Evolutionary conservation across 1,140 invertebrate species (phyloP), one percentile per base, ranked within the genome.

Genomic region (Monomorium pharaonis): DNA sequence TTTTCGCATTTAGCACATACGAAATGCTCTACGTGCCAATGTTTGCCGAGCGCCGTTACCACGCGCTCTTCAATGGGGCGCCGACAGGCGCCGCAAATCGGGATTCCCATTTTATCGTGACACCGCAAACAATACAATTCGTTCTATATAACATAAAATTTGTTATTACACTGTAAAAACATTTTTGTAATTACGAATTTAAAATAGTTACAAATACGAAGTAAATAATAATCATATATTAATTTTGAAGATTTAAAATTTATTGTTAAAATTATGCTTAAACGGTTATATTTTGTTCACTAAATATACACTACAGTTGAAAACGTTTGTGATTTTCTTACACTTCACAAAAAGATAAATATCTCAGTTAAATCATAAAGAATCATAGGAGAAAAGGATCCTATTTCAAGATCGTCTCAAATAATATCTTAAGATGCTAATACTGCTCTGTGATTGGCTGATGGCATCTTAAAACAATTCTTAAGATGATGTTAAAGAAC

Each of bases 1-100:
- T 99, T 99, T 95, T 99, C 99, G 95, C 99, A 99, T 95, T 99
- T 99, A 85, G 99, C 99, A 95, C 99, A 99, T 0, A 99, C 99
- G 96, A 99, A 99, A 96, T 99, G 99, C 97, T 99, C 99, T 18
- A 99, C 99, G 95, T 99, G 99, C 99, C 99, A 99, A 92, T 99
- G 98, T 95, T 99, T 99, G 6, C 99, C 99, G n/a, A 99, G 94
- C 21, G 99, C 99, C 30, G 98, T 99, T 7, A 99, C 98, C 18
- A 99, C 98, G 63, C 99, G 96, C 94, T 99, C 99, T 94, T 99
- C 99, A 86, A 99, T 99, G 1, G 99, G 99, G 24, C 99, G 97
- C 33, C 99, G 97, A 95, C 99, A 99, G 67, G 99, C 99, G 47
- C 99, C 99, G 95, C 99, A 99, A 89, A 99, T 99, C 24, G 98